Conservation (phyloP, 1,140 invertebrate genomes). For the Psix sp. region DNA sequence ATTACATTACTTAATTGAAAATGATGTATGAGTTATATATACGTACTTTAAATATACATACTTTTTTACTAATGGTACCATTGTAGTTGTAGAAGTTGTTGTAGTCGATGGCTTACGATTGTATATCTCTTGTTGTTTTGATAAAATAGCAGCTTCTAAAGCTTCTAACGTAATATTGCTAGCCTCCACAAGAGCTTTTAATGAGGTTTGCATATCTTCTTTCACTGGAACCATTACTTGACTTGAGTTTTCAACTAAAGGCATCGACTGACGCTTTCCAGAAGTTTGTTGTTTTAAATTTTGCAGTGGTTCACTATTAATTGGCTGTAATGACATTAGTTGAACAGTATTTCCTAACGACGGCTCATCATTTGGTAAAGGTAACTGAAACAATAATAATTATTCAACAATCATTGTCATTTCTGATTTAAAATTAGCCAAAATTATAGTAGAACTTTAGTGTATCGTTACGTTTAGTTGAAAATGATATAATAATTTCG, state of each 20-base stretch:
- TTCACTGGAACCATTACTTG: slow-evolving; percentile 71
- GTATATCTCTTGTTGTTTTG: slow-evolving; percentile 83
- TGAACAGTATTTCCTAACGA: too few relatives aligned
- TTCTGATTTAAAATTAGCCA: too few relatives aligned
- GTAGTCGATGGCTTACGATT: slow-evolving; percentile 76
- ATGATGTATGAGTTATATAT: too few relatives aligned
- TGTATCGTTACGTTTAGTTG: background rate
- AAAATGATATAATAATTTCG: background rate
- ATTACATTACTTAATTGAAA: background rate
- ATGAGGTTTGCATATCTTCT: slow-evolving; percentile 76
- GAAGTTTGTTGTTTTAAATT: slow-evolving; percentile 34
- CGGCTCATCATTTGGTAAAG: slow-evolving; percentile 68
- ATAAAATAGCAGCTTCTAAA: slow-evolving; percentile 83
- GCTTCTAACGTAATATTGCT: slow-evolving; percentile 86
- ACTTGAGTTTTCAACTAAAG: slow-evolving; percentile 38
- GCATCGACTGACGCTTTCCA: slow-evolving; percentile 50
- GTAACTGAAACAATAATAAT: slow-evolving; percentile 60
- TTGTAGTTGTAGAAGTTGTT: slow-evolving; percentile 73
- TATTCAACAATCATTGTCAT: background rate
- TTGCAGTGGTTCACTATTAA: slow-evolving; percentile 43
- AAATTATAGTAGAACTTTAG: too few relatives aligned
- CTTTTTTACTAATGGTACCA: slow-evolving; percentile 65
- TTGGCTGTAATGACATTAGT: slow-evolving; percentile 65
- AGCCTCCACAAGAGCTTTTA: slow-evolving; percentile 79
- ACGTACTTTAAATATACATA: slow-evolving; percentile 29